Evolutionary conservation across 2,888 invertebrate genomes (phyloP).

Genomic region (Caenorhabditis drosophilae): DNA sequence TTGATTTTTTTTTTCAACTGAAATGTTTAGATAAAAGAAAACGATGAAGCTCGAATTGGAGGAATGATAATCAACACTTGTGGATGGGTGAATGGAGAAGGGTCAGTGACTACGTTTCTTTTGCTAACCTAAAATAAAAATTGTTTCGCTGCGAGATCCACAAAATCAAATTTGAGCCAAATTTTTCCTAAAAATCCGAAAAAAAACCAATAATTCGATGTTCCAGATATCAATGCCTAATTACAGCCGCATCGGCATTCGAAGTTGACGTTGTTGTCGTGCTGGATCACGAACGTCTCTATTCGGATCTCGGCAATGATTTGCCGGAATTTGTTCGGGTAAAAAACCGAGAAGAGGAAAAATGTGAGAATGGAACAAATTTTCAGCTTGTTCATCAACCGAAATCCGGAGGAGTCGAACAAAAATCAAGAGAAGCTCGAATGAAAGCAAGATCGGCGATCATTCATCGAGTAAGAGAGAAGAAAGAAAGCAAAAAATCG

Average conservation of each 20-base stretch:
- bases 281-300: conserved; percentile 91
- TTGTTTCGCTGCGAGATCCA: no score
- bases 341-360: background rate
- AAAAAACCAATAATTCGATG: no score
- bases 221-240: conserved; percentile 73
- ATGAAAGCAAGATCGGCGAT: conserved; percentile 36
- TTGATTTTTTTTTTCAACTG: background rate
- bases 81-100: conserved; percentile 92
- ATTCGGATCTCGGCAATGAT: conserved; percentile 89
- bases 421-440: conserved; percentile 45
- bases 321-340: conserved; percentile 87
- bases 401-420: conserved; percentile 88
- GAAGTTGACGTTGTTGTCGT: conserved; percentile 94
- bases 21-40: conserved; percentile 70
- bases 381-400: conserved; percentile 81
- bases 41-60: conserved; percentile 68
- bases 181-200: no score
- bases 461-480: conserved; percentile 68
- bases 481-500: background rate
- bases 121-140: background rate
- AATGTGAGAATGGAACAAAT: conserved; percentile 1
- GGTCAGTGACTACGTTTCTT: conserved; percentile 79
- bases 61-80: conserved; percentile 96
- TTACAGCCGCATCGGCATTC: conserved; percentile 88
- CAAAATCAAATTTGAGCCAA: no score